Evolutionary conservation across 2,113 vertebrate species (phyloP), one percentile per base, ranked within the genome.

Genomic region (Neolamprologus modestus): DNA sequence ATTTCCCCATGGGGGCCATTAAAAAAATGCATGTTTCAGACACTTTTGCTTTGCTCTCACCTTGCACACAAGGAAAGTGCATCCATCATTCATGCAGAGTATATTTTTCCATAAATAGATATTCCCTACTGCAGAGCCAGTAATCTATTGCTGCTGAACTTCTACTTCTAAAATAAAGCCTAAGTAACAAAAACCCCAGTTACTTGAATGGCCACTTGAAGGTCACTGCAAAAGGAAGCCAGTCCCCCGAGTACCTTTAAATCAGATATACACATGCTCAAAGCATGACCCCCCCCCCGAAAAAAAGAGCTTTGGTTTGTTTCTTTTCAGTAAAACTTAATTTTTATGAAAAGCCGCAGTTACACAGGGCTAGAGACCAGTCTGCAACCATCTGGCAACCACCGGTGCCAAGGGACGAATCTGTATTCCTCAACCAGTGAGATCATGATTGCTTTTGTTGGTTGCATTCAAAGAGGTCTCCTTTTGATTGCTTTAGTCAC

Each of bases 381-480:
- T 71, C 66, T 71, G 37, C 66, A 45, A 42, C 66, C 66, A 42
- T 42, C 35, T 71, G 63, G 63, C 63, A 71, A 71, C 37, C 66
- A 42, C n/a, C 8, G 3, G 66, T 71, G n/a, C n/a, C 3, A 24
- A 16, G 37, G 21, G 21, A 45, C 9, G 21, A 73, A 16, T 73
- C 13, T 73, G 68, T 45, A 17, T 73, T 28, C 14, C 21, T 24
- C 21, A 26, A 26, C 13, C 21, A 47, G 68, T 47, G 24, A 45
- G 68, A 17, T 45, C 13, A 17, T 26, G 21, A 17, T 73, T 73
- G 14, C 37, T 73, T 24, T 42, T 42, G 66, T 73, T 73, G 37
- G 14, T 26, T 16, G 35, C 19, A 40, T 40, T 40, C 33, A 37
- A 66, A 21, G 5, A 24, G 21, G 66, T 26, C 21, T 73, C 21